Conservation (phyloP, 2,888 invertebrate species). For the Drosophila trichaetosa region DNA sequence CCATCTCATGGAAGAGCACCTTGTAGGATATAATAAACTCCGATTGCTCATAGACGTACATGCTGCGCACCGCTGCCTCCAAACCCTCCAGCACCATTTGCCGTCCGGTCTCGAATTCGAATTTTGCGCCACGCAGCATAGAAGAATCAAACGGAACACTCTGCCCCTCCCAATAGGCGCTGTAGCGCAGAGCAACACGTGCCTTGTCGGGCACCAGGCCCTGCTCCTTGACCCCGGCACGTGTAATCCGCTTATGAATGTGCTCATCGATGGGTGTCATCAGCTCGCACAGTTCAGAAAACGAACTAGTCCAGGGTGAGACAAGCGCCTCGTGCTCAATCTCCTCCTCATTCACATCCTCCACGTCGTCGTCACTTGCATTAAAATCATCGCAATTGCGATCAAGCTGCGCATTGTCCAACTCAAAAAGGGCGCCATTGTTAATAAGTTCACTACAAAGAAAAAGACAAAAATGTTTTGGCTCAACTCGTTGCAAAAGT, state of each 20-base stretch:
- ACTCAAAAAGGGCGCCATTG: constrained; percentile 76
- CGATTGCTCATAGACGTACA: constrained; percentile 92
- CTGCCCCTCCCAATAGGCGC: constrained; percentile 83
- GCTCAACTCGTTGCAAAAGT: background rate
- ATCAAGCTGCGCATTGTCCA: constrained; percentile 71
- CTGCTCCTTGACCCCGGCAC: constrained; percentile 58
- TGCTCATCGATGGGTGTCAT: constrained; percentile 76
- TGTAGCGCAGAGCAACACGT: constrained; percentile 82
- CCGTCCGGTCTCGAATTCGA: constrained; percentile 76
- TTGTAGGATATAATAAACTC: constrained; percentile 91
- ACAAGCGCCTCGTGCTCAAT: constrained; percentile 49
- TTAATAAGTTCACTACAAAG: constrained; percentile 46
- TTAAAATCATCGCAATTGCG: constrained; percentile 73
- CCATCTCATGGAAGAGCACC: constrained; percentile 90
- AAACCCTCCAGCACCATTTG: constrained; percentile 87
- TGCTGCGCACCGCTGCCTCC: constrained; percentile 89
- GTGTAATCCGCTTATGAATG: constrained; percentile 78
- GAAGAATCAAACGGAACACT: constrained; percentile 84
- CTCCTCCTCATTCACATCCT: constrained; percentile 43
- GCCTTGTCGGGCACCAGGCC: constrained; percentile 77
- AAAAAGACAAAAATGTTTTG: background rate
- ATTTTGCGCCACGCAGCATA: constrained; percentile 79
- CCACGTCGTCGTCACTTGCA: constrained; percentile 70
- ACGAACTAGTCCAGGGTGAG: constrained; percentile 83
- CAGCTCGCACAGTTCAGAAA: constrained; percentile 75